Conservation (phyloP, 2,113 vertebrate genomes). For the Gorsachius goisagi region DNA sequence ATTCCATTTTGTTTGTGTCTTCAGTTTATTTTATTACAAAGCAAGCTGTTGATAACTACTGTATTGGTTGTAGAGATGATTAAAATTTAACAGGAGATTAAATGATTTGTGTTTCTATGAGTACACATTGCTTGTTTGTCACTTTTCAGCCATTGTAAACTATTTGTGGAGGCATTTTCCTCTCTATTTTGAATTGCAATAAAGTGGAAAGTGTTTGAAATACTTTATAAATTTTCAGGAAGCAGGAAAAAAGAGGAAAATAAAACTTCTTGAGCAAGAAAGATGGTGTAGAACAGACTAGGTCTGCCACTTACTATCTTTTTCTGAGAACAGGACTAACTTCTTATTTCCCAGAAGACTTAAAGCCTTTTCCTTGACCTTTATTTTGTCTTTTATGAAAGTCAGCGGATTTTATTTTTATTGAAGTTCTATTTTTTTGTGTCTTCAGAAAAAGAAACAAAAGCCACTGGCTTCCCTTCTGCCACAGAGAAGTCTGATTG, state of each 20-base stretch:
- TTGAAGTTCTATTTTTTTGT: not conserved
- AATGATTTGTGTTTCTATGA: not conserved
- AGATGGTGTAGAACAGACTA: not conserved
- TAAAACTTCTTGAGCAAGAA: not conserved
- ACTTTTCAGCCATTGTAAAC: not conserved
- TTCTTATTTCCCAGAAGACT: slow-evolving; percentile 36
- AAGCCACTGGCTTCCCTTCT: not conserved
- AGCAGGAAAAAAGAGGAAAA: not conserved
- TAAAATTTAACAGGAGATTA: not conserved
- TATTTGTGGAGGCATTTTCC: not conserved
- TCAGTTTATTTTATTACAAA: not conserved
- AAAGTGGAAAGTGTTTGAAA: not conserved
- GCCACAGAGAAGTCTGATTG: not conserved
- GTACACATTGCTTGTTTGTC: not conserved
- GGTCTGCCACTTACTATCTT: not conserved
- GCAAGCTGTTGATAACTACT: not conserved
- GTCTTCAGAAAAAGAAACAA: not conserved
- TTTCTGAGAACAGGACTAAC: not conserved
- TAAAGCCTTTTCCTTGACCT: slow-evolving; percentile 41
- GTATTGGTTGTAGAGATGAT: not conserved
- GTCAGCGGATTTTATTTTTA: not conserved
- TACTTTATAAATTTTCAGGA: not conserved
- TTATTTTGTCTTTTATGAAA: slow-evolving; percentile 33
- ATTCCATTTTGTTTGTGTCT: not conserved
- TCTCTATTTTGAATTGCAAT: not conserved